These are phyloP conservation scores for Manis javanica DNA, from an alignment of 2,797 vertebrate species.

Conservation along the genomic window DNA sequence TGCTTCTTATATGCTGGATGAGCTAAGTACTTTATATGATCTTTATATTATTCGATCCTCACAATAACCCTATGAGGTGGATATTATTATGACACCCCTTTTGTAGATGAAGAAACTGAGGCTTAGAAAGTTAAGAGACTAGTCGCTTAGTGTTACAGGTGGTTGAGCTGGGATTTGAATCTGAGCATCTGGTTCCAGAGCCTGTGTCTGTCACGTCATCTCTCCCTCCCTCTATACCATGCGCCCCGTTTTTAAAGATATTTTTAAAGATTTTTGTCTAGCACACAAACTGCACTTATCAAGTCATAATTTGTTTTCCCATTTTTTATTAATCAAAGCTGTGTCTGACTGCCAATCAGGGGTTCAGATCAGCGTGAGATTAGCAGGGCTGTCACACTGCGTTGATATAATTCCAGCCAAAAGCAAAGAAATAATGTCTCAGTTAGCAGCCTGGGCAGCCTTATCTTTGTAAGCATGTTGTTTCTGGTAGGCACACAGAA, in stretches of 20 bases:
- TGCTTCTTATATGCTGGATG: background rate
- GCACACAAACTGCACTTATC: conserved; percentile 75
- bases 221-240: background rate
- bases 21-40: background rate
- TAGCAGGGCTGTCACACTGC: conserved; percentile 72
- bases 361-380: conserved; percentile 75
- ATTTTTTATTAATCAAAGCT: conserved; percentile 80
- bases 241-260: background rate
- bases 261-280: conserved; percentile 75
- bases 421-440: conserved; percentile 79
- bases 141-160: background rate
- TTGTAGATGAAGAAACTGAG: conserved; percentile 48
- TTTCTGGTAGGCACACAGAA: conserved; percentile 57
- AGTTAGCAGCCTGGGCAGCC: conserved; percentile 67
- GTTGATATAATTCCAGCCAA: conserved; percentile 76
- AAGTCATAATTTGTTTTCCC: conserved; percentile 78
- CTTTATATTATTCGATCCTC: background rate
- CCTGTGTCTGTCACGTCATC: background rate
- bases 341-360: conserved; percentile 77
- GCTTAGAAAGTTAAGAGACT: background rate
- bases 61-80: background rate
- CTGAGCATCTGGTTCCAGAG: background rate
- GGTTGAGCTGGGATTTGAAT: background rate
- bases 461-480: conserved; percentile 68
- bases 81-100: background rate